Evolutionary conservation across 2,888 invertebrate genomes (phyloP).

Genomic region (Glyphotaelius pellucidus): DNA sequence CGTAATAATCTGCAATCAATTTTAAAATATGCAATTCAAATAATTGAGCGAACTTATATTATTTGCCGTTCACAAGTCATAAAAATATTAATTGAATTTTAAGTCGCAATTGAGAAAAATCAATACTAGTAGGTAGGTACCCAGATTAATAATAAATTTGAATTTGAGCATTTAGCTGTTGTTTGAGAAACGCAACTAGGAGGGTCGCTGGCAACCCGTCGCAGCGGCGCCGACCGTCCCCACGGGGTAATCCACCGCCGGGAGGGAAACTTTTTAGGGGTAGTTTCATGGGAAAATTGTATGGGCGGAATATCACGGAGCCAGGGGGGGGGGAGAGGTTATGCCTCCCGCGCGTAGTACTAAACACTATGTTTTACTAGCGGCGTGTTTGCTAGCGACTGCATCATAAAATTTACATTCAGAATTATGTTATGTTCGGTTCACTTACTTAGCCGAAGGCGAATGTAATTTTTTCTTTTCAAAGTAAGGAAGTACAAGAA

Average conservation of each 20-base stretch:
- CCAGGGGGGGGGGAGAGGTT: not conserved
- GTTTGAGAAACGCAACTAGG: conserved; percentile 11
- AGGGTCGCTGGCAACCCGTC: not conserved
- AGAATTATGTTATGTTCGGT: not conserved
- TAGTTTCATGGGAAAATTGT: conserved; percentile 43
- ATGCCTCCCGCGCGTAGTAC: not conserved
- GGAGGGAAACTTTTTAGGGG: conserved; percentile 39
- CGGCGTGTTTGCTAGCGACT: conserved; percentile 2
- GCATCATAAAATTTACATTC: not conserved
- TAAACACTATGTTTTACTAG: conserved; percentile 10
- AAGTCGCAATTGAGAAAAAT: not conserved
- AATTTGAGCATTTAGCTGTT: not conserved
- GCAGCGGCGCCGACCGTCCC: conserved; percentile 22
- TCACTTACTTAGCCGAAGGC: not conserved
- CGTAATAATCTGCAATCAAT: too few relatives aligned
- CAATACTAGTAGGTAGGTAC: not conserved
- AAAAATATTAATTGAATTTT: not conserved
- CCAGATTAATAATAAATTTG: not conserved
- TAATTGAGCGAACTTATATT: not conserved
- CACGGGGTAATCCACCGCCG: conserved; percentile 5
- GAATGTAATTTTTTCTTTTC: not conserved
- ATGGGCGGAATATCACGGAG: conserved; percentile 19
- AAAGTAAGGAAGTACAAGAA: not conserved
- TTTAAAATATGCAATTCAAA: too few relatives aligned
- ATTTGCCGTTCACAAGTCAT: not conserved